Percentiles rank a stretch among this genome's conserved stretches.
Conservation (phyloP, 2,888 invertebrate genomes). For the Temnothorax ravouxi region DNA sequence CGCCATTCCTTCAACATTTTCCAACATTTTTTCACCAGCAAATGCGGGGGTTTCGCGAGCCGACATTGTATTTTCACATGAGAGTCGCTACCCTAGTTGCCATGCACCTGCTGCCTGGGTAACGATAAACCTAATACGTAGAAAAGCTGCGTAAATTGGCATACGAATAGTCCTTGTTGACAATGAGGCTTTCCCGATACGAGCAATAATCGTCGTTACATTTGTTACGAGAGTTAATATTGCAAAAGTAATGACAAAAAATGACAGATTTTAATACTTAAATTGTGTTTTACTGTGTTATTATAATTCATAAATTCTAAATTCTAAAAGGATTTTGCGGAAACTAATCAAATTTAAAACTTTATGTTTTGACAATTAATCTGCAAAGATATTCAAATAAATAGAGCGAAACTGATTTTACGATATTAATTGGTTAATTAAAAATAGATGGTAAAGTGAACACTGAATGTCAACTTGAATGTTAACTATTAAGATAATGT, state of each 20-base stretch:
- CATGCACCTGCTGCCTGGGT: conserved; percentile 49
- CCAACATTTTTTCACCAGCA: conserved; percentile 42
- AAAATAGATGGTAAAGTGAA: background rate
- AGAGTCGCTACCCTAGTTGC: conserved; percentile 29
- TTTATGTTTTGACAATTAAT: background rate
- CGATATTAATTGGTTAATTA: too few species aligned
- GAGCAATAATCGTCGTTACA: background rate
- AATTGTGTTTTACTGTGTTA: background rate
- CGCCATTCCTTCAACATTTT: conserved; percentile 21
- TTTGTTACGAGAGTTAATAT: background rate
- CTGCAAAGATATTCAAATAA: background rate
- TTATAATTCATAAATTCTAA: background rate
- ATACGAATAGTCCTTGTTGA: background rate
- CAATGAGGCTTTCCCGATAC: background rate
- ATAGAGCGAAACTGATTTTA: too few species aligned
- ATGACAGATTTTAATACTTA: background rate
- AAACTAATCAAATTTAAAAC: background rate
- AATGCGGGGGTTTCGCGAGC: background rate
- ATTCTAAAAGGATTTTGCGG: background rate
- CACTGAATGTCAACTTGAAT: background rate
- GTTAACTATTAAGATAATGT: background rate
- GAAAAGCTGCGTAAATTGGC: conserved; percentile 34
- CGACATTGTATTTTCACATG: conserved; percentile 49
- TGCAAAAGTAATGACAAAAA: background rate
- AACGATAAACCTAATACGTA: conserved; percentile 37